These are phyloP conservation scores for Chamaetylas fuelleborni DNA, from an alignment of 2,113 vertebrate genomes.

Conservation along the genomic window DNA sequence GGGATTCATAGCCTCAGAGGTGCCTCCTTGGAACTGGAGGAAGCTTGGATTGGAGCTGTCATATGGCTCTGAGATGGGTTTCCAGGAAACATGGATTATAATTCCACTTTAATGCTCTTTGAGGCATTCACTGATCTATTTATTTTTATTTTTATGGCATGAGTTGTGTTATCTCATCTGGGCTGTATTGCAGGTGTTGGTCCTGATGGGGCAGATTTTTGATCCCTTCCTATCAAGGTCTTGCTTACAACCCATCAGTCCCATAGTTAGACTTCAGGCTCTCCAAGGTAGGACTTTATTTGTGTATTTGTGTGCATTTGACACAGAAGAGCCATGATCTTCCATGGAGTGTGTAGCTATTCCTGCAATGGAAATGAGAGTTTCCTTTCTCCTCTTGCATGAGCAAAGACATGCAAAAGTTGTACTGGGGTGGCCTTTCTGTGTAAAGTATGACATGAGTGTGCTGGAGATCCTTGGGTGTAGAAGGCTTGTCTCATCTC, in stretches of 20 bases:
- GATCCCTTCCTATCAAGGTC: background rate
- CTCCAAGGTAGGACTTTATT: background rate
- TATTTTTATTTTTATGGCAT: background rate
- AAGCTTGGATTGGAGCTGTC: accelerated
- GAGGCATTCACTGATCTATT: background rate
- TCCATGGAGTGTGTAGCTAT: accelerated
- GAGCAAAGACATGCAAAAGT: background rate
- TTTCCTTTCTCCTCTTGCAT: background rate
- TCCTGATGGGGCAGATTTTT: background rate
- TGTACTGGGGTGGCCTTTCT: accelerated
- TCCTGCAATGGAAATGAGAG: background rate
- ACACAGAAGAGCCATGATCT: background rate
- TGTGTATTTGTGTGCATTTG: background rate
- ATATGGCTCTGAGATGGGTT: background rate
- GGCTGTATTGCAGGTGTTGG: background rate
- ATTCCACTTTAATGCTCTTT: accelerated
- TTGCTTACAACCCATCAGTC: background rate
- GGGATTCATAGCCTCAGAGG: accelerated
- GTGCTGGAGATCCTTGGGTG: background rate
- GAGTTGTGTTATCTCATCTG: background rate
- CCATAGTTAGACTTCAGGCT: background rate
- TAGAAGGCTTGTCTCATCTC: background rate
- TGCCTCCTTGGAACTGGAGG: no score
- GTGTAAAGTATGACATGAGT: background rate
- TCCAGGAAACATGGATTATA: background rate